Evolutionary conservation across 2,888 invertebrate species (phyloP).

Genomic region (Agriopis aurantiaria): DNA sequence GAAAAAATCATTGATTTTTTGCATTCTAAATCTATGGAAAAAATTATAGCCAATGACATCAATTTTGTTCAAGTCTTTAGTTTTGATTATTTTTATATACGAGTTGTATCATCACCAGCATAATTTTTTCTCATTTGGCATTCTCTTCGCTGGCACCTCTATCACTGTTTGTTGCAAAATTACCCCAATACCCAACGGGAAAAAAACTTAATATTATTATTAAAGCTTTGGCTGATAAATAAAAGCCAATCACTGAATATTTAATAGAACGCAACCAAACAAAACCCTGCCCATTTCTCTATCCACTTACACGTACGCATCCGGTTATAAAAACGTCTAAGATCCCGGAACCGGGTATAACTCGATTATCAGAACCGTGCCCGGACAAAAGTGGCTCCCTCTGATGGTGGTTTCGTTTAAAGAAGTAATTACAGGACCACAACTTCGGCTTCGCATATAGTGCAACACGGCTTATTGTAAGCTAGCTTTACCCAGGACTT

Average conservation of each 20-base stretch:
- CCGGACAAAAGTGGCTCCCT: constrained; percentile 73
- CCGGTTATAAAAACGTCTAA: constrained; percentile 49
- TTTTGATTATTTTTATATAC: too few species aligned
- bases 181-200: too few species aligned
- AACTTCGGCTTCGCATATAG: constrained; percentile 68
- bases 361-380: constrained; percentile 73
- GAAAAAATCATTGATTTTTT: too few species aligned
- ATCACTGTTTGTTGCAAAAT: too few species aligned
- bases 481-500: too few species aligned
- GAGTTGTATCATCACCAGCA: too few species aligned
- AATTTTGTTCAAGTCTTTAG: too few species aligned
- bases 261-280: constrained; percentile 37
- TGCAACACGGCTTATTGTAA: background rate
- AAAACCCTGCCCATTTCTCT: constrained; percentile 33
- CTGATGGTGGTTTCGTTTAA: constrained; percentile 78
- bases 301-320: constrained; percentile 44
- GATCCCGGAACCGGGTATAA: constrained; percentile 60
- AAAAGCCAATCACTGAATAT: constrained; percentile 22
- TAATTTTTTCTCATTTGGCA: too few species aligned
- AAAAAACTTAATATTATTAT: too few species aligned
- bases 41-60: too few species aligned
- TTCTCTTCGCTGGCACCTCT: too few species aligned
- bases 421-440: constrained; percentile 83
- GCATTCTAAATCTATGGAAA: too few species aligned
- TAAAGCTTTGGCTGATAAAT: background rate